A percentile compares a stretch with the other conserved stretches of the same genome.
phyloP scores from a whole-genome alignment of 2,113 vertebrate genomes.

The Leptosomus discolor region DNA sequence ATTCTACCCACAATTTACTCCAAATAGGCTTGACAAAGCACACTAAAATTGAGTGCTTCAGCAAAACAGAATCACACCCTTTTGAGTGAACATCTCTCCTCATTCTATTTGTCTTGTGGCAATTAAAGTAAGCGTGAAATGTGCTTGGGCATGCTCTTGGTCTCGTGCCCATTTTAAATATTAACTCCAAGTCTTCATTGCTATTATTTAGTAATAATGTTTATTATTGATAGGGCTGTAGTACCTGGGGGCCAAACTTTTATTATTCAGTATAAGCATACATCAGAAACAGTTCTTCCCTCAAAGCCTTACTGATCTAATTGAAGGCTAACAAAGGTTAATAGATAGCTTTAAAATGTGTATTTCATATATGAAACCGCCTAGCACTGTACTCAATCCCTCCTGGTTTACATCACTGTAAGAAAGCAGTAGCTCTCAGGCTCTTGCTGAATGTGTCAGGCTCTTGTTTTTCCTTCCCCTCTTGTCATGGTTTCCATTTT shows the following conservation, averaged over 20 bases:
- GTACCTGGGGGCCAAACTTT: slow-evolving; percentile 36
- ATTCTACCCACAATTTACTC: slow-evolving; percentile 49
- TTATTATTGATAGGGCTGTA: slow-evolving; percentile 32
- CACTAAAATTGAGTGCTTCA: slow-evolving; percentile 41
- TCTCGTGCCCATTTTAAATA: slow-evolving; percentile 32
- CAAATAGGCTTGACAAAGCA: slow-evolving; percentile 38
- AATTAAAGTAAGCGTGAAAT: slow-evolving; percentile 52
- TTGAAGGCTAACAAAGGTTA: slow-evolving; percentile 25
- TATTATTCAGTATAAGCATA: neutral
- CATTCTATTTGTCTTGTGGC: slow-evolving; percentile 25
- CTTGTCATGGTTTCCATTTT: neutral
- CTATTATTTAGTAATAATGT: slow-evolving; percentile 61
- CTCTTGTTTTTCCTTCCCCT: neutral
- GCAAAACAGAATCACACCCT: slow-evolving; percentile 44
- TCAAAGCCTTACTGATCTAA: neutral
- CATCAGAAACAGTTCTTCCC: slow-evolving; percentile 1
- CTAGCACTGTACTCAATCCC: neutral
- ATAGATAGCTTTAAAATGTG: neutral
- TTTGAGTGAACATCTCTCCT: slow-evolving; percentile 3
- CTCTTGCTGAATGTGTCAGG: neutral
- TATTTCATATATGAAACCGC: neutral
- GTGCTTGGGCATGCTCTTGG: slow-evolving; percentile 37
- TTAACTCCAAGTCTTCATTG: neutral
- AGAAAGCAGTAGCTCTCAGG: neutral
- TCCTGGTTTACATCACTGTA: neutral